These are phyloP conservation scores for Lethenteron camtschaticum DNA, from an alignment of 2,113 vertebrate genomes.

Conservation along the genomic window DNA sequence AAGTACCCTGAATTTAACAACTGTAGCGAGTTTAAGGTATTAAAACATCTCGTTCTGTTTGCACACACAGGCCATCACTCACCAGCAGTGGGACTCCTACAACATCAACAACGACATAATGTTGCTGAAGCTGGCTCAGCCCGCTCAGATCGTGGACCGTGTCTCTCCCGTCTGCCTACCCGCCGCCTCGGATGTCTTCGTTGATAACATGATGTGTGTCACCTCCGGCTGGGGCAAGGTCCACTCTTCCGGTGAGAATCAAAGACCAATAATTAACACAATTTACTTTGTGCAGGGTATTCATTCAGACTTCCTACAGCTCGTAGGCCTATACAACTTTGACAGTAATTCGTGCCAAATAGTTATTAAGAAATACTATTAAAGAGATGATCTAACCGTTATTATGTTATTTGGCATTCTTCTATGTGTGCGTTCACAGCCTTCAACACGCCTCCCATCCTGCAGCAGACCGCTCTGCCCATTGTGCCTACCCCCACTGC, in stretches of 20 bases:
- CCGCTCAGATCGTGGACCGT: neutral
- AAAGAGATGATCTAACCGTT: too few species aligned
- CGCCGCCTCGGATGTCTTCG: neutral
- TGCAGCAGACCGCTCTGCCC: constrained; percentile 46
- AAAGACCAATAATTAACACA: too few species aligned
- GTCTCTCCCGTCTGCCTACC: constrained; percentile 1
- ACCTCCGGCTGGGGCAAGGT: constrained; percentile 4
- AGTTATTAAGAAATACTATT: too few species aligned
- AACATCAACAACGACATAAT: constrained; percentile 3
- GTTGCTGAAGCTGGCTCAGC: neutral
- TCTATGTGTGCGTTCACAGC: constrained; percentile 19
- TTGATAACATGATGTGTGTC: constrained; percentile 2
- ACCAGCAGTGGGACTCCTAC: neutral
- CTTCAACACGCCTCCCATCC: constrained; percentile 23
- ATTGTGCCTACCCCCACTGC: constrained; percentile 35
- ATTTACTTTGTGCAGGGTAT: too few species aligned
- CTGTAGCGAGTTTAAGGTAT: too few species aligned
- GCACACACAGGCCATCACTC: constrained; percentile 2
- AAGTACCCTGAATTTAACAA: too few species aligned
- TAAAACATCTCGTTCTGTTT: neutral
- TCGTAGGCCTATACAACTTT: too few species aligned
- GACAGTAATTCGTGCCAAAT: too few species aligned
- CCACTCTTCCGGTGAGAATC: neutral
- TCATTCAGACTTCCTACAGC: too few species aligned
- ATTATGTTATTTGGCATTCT: too few species aligned